Evolutionary conservation across 2,113 vertebrate genomes (phyloP).

Genomic region (Ranitomeya variabilis): DNA sequence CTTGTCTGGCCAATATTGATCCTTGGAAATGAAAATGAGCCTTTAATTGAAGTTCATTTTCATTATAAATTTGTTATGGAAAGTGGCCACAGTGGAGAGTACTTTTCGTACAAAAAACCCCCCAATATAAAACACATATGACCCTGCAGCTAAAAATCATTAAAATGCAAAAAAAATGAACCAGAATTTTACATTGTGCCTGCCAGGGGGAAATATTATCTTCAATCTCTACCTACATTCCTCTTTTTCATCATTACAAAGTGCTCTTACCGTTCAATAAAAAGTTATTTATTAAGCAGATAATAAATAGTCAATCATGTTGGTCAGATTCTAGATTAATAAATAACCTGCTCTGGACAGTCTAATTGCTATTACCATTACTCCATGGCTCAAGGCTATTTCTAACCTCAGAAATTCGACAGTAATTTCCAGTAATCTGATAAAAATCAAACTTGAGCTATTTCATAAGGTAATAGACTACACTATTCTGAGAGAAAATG

Average conservation of each 20-base stretch:
- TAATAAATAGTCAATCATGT: neutral
- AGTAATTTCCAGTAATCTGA: neutral
- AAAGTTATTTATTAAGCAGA: constrained; percentile 25
- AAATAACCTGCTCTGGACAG: neutral
- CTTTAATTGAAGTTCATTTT: neutral
- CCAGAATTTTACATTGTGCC: neutral
- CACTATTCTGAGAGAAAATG: neutral
- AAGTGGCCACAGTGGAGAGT: neutral
- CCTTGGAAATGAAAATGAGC: no score
- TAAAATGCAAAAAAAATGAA: neutral
- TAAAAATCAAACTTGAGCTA: neutral
- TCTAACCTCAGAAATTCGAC: neutral
- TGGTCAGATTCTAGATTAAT: constrained; percentile 8
- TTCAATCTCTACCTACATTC: neutral
- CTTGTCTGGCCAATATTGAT: no score
- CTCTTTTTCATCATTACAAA: neutral
- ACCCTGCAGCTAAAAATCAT: neutral
- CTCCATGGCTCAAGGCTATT: neutral
- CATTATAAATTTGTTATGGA: neutral
- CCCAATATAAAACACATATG: neutral
- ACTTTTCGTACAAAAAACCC: no score
- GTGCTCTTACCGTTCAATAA: neutral
- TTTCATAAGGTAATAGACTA: neutral
- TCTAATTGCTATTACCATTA: no score
- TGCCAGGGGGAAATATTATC: neutral